Evolutionary conservation across 2,888 invertebrate species (phyloP).

Genomic region (Tetranychus truncatus): DNA sequence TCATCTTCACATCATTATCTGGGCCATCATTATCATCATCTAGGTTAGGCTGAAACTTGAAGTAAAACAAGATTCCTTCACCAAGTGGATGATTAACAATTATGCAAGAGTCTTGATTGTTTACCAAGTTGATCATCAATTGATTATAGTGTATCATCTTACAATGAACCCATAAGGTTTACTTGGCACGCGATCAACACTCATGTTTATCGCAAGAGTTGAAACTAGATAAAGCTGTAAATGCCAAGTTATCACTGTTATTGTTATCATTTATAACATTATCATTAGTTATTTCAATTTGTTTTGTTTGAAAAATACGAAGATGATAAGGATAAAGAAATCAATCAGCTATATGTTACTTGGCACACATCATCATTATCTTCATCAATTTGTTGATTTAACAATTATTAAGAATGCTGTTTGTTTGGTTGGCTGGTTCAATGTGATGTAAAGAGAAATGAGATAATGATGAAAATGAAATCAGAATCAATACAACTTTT

Average conservation of each 20-base stretch:
- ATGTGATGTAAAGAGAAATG: neutral
- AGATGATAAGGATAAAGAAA: neutral
- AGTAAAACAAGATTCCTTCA: too few relatives aligned
- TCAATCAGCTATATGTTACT: conserved; percentile 1
- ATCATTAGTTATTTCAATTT: neutral
- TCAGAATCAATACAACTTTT: neutral
- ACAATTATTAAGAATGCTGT: neutral
- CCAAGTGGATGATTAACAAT: too few relatives aligned
- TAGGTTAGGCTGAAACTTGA: neutral
- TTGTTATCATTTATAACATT: neutral
- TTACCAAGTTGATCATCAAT: too few relatives aligned
- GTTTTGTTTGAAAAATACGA: neutral
- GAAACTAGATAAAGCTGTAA: neutral
- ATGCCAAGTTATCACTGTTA: neutral
- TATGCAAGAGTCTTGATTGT: too few relatives aligned
- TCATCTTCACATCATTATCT: neutral
- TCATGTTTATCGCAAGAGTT: neutral
- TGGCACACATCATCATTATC: neutral
- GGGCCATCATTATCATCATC: neutral
- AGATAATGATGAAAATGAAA: neutral
- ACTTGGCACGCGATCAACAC: neutral
- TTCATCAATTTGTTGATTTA: neutral
- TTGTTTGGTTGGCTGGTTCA: neutral
- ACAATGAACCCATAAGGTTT: neutral
- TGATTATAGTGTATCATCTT: too few relatives aligned